These are phyloP conservation scores for Leptinotarsa lineolata DNA, from an alignment of 1,140 invertebrate species.

Conservation along the genomic window DNA sequence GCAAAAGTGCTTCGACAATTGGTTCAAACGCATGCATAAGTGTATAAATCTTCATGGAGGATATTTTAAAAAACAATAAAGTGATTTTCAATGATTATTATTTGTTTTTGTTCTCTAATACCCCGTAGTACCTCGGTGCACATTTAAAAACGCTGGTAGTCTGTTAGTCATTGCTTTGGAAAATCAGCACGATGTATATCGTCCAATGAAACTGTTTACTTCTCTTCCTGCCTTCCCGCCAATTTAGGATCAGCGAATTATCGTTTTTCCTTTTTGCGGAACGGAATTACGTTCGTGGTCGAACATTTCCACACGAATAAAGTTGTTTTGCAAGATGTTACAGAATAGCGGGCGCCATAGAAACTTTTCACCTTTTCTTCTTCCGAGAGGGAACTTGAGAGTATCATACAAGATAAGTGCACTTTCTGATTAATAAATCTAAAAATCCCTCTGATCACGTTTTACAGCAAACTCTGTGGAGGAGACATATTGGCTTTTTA, in stretches of 20 bases:
- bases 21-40: no score
- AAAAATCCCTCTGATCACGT: not conserved
- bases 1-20: no score
- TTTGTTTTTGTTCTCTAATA: no score
- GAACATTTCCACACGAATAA: not conserved
- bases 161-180: not conserved
- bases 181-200: not conserved
- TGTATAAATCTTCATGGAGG: no score
- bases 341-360: not conserved
- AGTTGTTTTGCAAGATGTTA: conserved; percentile 3
- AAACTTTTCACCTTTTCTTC: not conserved
- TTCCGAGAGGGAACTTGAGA: not conserved
- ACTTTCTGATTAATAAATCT: not conserved
- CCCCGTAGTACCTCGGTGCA: no score
- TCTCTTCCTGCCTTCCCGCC: not conserved
- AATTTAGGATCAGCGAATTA: conserved; percentile 1
- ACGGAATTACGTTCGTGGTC: not conserved
- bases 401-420: not conserved
- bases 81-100: no score
- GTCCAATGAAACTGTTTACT: conserved; percentile 4
- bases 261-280: not conserved
- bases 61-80: no score
- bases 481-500: no score
- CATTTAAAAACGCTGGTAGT: no score
- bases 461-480: no score